These are phyloP conservation scores for Poeciliopsis presidionis DNA, from an alignment of 2,797 vertebrate species.

Conservation along the genomic window DNA sequence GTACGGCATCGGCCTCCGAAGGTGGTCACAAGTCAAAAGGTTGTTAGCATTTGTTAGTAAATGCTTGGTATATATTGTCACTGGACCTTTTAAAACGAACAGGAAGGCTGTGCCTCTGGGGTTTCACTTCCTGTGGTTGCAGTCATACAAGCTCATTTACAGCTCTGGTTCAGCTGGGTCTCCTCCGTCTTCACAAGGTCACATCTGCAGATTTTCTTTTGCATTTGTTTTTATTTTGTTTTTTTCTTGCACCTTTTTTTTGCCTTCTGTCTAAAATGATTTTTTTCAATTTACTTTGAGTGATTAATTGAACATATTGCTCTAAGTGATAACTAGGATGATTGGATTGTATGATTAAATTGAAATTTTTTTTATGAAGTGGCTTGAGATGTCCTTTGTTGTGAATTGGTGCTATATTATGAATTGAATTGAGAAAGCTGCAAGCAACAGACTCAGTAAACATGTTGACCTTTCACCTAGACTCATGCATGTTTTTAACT, in stretches of 20 bases:
- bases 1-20: neutral
- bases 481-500: neutral
- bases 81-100: slow-evolving; percentile 17
- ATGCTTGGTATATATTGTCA: slow-evolving; percentile 1
- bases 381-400: no score
- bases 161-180: slow-evolving; percentile 28
- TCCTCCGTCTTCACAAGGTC: slow-evolving; percentile 9
- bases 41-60: slow-evolving; percentile 17
- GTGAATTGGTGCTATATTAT: no score
- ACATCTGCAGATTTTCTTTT: neutral
- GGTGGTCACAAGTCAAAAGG: slow-evolving; percentile 16
- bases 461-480: slow-evolving; percentile 29
- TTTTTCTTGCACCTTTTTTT: neutral
- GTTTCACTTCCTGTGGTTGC: slow-evolving; percentile 40
- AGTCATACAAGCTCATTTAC: slow-evolving; percentile 32
- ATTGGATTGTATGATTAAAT: no score
- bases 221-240: neutral
- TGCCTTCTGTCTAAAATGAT: neutral
- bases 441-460: neutral
- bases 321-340: no score
- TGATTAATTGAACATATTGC: no score
- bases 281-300: no score
- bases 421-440: neutral
- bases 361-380: no score
- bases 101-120: slow-evolving; percentile 25